These are phyloP conservation scores for Mus caroli DNA, from an alignment of 2,797 vertebrate species.

Conservation along the genomic window DNA sequence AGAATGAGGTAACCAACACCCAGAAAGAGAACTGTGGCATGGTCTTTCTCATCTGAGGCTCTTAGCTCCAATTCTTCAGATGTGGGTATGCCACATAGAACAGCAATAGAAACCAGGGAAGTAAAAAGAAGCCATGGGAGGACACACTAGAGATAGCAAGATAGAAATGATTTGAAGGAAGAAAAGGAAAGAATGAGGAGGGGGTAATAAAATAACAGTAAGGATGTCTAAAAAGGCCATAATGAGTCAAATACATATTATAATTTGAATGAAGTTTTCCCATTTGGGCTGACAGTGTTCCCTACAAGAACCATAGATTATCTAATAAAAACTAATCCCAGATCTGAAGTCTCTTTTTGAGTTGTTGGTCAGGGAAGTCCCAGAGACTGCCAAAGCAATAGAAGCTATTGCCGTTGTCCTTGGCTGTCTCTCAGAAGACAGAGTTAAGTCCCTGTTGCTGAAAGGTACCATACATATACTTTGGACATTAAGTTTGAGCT, in stretches of 20 bases:
- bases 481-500: not conserved
- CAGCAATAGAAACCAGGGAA: not conserved
- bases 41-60: not conserved
- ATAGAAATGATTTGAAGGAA: not conserved
- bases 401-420: not conserved
- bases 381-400: not conserved
- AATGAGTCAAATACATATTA: not conserved
- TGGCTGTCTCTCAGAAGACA: not conserved
- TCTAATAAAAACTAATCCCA: not conserved
- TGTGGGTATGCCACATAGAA: not conserved
- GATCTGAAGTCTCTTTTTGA: not conserved
- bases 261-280: not conserved
- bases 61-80: not conserved
- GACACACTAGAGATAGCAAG: not conserved
- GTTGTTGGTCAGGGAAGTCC: not conserved
- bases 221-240: not conserved
- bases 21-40: not conserved
- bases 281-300: not conserved
- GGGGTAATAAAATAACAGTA: not conserved
- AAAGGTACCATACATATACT: not conserved
- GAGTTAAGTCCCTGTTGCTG: not conserved
- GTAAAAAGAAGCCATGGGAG: not conserved
- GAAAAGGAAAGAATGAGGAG: not conserved
- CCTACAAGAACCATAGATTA: not conserved
- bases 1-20: not conserved